phyloP scores from a whole-genome alignment of 2,797 vertebrate genomes.

The Acipenser oxyrinchus region DNA sequence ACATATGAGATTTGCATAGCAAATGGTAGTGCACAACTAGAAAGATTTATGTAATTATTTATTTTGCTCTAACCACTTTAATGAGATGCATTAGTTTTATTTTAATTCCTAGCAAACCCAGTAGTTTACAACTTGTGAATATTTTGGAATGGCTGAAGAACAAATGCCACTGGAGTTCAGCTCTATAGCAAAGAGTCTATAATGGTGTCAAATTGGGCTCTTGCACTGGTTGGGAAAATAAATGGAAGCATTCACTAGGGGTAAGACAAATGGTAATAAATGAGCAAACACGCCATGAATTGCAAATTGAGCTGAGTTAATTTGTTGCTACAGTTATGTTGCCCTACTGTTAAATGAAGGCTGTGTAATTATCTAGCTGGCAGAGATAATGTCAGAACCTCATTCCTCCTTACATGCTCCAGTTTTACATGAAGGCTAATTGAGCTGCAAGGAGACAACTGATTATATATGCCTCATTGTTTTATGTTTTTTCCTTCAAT shows the following conservation, averaged over 20 bases:
- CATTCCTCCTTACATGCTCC: slow-evolving; percentile 73
- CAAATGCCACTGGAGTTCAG: slow-evolving; percentile 2
- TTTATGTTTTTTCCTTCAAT: slow-evolving; percentile 32
- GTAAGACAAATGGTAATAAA: slow-evolving; percentile 76
- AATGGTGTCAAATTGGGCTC: slow-evolving; percentile 49
- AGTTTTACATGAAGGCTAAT: slow-evolving; percentile 74
- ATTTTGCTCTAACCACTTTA: no score
- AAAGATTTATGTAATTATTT: no score
- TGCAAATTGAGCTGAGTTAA: slow-evolving; percentile 73
- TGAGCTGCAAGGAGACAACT: slow-evolving; percentile 75
- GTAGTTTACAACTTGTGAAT: no score
- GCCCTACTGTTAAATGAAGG: slow-evolving; percentile 77
- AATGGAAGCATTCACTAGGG: slow-evolving; percentile 68
- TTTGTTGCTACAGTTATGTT: slow-evolving; percentile 76
- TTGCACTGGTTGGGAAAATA: slow-evolving; percentile 54
- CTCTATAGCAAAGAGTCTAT: slow-evolving; percentile 9
- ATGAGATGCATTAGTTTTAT: no score
- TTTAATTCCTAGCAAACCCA: no score
- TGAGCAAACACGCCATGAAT: slow-evolving; percentile 76
- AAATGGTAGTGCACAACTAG: no score
- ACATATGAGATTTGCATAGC: no score
- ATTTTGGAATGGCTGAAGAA: background rate
- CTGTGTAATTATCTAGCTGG: slow-evolving; percentile 78
- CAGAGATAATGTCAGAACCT: slow-evolving; percentile 77
- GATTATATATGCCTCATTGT: slow-evolving; percentile 58